A percentile compares a stretch with the other conserved stretches of the same genome.
These are phyloP conservation scores for Papilio glaucus DNA, from an alignment of 1,140 invertebrate species.

Conservation along the genomic window DNA sequence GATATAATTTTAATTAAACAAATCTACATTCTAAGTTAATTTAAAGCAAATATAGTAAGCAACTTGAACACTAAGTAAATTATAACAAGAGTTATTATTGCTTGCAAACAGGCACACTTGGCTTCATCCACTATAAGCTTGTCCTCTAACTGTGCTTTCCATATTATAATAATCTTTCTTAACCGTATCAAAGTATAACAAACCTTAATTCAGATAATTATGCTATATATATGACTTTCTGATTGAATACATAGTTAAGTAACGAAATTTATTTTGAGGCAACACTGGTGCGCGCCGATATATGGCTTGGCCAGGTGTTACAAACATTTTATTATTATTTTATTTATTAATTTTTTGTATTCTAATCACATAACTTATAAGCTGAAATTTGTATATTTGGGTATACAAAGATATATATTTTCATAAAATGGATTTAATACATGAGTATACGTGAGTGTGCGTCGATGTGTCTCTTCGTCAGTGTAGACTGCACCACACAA, in stretches of 20 bases:
- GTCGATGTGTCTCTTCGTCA: too few species aligned
- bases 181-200: not conserved
- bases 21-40: not conserved
- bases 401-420: too few species aligned
- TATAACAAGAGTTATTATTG: not conserved
- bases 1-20: not conserved
- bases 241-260: not conserved
- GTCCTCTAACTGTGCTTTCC: not conserved
- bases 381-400: too few species aligned
- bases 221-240: not conserved
- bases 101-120: not conserved
- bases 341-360: not conserved
- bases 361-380: not conserved
- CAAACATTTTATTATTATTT: not conserved
- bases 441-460: too few species aligned
- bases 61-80: not conserved
- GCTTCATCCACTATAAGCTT: not conserved
- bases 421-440: too few species aligned
- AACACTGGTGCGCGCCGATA: not conserved
- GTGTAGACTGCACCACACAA: not conserved
- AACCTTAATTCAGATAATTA: not conserved
- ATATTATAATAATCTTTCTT: not conserved
- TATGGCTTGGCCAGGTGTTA: not conserved
- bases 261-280: not conserved
- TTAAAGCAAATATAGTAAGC: constrained; percentile 1